phyloP scores from a whole-genome alignment of 2,113 vertebrate species.

The Danionella cerebrum region DNA sequence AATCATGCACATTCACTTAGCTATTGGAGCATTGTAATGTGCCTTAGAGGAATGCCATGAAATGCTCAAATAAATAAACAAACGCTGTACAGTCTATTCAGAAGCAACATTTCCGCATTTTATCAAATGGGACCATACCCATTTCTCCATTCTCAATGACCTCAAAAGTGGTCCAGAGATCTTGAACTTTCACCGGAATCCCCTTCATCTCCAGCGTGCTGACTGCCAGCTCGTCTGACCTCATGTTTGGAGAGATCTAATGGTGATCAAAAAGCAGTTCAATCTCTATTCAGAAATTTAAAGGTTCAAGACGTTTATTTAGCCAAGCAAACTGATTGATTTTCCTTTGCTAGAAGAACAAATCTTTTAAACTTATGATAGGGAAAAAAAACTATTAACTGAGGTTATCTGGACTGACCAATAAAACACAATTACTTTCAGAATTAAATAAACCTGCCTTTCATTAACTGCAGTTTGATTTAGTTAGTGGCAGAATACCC shows the following conservation, averaged over 20 bases:
- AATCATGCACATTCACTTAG: conserved; percentile 24
- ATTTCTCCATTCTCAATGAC: conserved; percentile 93
- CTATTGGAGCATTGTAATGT: conserved; percentile 23
- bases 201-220: conserved; percentile 77
- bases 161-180: conserved; percentile 85
- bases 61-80: conserved; percentile 2
- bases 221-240: conserved; percentile 76
- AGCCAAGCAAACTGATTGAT: background rate
- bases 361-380: no score
- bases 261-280: background rate
- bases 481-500: conserved; percentile 48
- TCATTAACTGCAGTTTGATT: conserved; percentile 59
- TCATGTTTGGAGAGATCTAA: conserved; percentile 83
- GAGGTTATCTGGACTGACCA: conserved; percentile 32
- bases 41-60: conserved; percentile 13
- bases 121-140: conserved; percentile 57
- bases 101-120: background rate
- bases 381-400: conserved; percentile 33
- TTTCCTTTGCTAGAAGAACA: background rate
- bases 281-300: background rate
- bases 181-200: conserved; percentile 56
- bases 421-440: conserved; percentile 57
- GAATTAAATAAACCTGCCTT: conserved; percentile 61
- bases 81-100: background rate
- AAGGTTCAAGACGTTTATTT: background rate